Evolutionary conservation across 2,113 vertebrate genomes (phyloP).

Genomic region (Crotophaga sulcirostris): DNA sequence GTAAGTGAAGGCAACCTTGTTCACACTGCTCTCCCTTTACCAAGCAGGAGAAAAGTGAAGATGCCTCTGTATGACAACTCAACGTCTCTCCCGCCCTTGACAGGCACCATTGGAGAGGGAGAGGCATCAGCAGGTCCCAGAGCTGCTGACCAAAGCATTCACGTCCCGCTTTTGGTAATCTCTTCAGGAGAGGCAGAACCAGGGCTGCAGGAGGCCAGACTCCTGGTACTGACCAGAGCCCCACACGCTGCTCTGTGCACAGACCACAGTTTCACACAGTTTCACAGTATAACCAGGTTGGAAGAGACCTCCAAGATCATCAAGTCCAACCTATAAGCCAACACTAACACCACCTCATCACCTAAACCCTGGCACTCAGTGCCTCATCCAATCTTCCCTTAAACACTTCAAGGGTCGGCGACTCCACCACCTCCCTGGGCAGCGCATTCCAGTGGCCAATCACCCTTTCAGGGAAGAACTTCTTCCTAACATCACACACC

Average conservation of each 20-base stretch:
- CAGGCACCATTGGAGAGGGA: background rate
- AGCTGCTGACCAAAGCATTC: background rate
- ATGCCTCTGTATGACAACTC: background rate
- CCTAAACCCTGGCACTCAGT: too few relatives aligned
- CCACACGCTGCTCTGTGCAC: rapidly evolving
- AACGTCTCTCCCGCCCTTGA: background rate
- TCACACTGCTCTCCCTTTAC: background rate
- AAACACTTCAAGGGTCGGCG: too few relatives aligned
- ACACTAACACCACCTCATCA: too few relatives aligned
- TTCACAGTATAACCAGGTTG: too few relatives aligned
- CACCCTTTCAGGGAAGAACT: too few relatives aligned
- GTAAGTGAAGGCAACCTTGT: background rate
- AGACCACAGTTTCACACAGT: rapidly evolving
- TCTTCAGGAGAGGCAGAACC: background rate
- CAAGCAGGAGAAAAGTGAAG: background rate
- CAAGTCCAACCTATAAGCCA: too few relatives aligned
- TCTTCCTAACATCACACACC: too few relatives aligned
- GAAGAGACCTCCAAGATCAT: too few relatives aligned
- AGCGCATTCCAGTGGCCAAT: too few relatives aligned
- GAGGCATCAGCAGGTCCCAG: background rate
- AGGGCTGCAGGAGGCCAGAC: background rate
- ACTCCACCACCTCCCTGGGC: too few relatives aligned
- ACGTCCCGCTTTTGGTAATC: background rate
- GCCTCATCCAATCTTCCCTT: too few relatives aligned
- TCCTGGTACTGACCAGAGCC: background rate